Evolutionary conservation across 1,140 invertebrate species (phyloP).

Genomic region (Hyphantria cunea): DNA sequence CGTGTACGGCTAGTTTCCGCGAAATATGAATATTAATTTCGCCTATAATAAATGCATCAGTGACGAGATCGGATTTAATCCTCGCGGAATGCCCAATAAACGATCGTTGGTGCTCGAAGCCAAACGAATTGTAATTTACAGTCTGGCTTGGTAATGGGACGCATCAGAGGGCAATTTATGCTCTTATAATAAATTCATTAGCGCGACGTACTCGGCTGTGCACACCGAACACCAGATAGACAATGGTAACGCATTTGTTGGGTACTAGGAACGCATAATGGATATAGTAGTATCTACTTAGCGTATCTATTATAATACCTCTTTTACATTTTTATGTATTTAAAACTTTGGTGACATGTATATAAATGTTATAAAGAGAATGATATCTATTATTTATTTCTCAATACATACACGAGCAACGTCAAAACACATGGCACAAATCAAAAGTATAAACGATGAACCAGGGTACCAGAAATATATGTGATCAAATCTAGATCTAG

Average conservation of each 20-base stretch:
- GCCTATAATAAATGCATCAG: constrained; percentile 28
- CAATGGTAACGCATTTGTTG: no score
- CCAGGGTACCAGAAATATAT: no score
- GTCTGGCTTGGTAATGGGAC: constrained; percentile 66
- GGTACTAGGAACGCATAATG: neutral
- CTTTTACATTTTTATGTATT: no score
- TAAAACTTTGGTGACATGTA: no score
- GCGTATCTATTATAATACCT: no score
- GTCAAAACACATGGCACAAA: no score
- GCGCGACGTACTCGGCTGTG: constrained; percentile 33
- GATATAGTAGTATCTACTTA: neutral
- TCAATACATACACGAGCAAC: no score
- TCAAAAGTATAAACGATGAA: no score
- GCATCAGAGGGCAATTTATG: constrained; percentile 75
- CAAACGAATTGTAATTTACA: constrained; percentile 71
- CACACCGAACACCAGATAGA: neutral
- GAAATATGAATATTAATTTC: constrained; percentile 29
- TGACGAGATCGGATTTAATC: constrained; percentile 27
- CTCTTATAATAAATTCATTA: constrained; percentile 79
- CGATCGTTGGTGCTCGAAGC: constrained; percentile 32
- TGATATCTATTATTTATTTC: no score
- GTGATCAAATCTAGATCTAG: no score
- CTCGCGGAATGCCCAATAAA: constrained; percentile 28
- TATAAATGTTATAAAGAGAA: no score
- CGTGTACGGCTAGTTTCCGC: constrained; percentile 11